These are phyloP conservation scores for Apantesis nais DNA, from an alignment of 2,888 invertebrate species.

Conservation along the genomic window DNA sequence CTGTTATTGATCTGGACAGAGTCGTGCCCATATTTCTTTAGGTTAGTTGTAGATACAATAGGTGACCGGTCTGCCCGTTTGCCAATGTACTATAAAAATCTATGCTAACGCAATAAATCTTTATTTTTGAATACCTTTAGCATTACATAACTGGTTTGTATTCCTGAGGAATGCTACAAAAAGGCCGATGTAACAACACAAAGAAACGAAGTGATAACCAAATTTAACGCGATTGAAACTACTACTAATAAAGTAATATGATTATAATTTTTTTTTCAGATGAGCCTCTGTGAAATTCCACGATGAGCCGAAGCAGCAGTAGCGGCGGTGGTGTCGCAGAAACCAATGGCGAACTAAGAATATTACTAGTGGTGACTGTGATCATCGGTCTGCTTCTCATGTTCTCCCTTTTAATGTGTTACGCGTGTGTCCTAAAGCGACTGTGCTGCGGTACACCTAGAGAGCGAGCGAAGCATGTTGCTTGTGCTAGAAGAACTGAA, in stretches of 20 bases:
- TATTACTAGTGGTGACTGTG: slow-evolving; percentile 86
- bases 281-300: slow-evolving; percentile 48
- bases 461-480: slow-evolving; percentile 74
- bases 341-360: slow-evolving; percentile 85
- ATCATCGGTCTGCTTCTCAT: slow-evolving; percentile 86
- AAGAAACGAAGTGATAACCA: background rate
- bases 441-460: slow-evolving; percentile 86
- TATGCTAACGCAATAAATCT: no score
- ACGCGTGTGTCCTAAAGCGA: slow-evolving; percentile 88
- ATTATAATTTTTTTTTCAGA: slow-evolving; percentile 56
- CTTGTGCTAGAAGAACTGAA: slow-evolving; percentile 74
- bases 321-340: slow-evolving; percentile 67
- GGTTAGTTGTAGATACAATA: no score
- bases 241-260: background rate
- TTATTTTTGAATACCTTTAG: no score
- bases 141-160: no score
- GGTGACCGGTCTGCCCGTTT: no score
- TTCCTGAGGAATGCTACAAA: background rate
- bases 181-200: background rate
- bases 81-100: no score
- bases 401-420: slow-evolving; percentile 87
- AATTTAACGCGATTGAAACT: background rate
- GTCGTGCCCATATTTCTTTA: background rate
- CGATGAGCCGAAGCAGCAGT: slow-evolving; percentile 73
- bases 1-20: background rate